A percentile compares a stretch with the other conserved stretches of the same genome.
These are phyloP conservation scores for Porphyrio hochstetteri DNA, from an alignment of 2,113 vertebrate genomes.

Conservation along the genomic window DNA sequence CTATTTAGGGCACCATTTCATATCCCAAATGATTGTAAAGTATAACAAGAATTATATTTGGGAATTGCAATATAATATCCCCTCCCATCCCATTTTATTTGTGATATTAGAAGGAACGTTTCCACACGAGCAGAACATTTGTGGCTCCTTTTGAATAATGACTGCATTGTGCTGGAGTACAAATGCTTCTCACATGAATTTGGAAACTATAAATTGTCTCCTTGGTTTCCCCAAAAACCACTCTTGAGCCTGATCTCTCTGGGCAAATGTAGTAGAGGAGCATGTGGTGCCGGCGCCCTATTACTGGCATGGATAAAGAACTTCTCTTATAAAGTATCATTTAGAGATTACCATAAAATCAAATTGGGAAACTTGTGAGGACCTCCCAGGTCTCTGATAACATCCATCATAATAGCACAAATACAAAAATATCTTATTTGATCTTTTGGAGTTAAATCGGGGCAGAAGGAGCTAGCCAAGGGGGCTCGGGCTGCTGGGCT, in stretches of 20 bases:
- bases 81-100: background rate
- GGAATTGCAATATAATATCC: rapidly evolving
- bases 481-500: background rate
- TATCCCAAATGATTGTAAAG: background rate
- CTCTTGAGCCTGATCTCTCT: background rate
- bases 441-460: background rate
- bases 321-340: background rate
- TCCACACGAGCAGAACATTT: background rate
- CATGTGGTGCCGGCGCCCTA: background rate
- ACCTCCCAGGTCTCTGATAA: background rate
- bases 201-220: background rate
- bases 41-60: background rate
- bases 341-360: background rate
- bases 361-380: background rate
- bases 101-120: background rate
- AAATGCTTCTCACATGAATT: background rate
- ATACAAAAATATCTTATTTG: background rate
- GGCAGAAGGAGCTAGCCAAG: background rate
- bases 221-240: slow-evolving; percentile 3
- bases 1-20: background rate
- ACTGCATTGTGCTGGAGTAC: background rate
- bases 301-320: background rate
- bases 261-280: background rate
- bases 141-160: slow-evolving; percentile 2
- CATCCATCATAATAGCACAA: background rate